These are phyloP conservation scores for Hylyphantes graminicola DNA, from an alignment of 1,140 invertebrate genomes.

Conservation along the genomic window DNA sequence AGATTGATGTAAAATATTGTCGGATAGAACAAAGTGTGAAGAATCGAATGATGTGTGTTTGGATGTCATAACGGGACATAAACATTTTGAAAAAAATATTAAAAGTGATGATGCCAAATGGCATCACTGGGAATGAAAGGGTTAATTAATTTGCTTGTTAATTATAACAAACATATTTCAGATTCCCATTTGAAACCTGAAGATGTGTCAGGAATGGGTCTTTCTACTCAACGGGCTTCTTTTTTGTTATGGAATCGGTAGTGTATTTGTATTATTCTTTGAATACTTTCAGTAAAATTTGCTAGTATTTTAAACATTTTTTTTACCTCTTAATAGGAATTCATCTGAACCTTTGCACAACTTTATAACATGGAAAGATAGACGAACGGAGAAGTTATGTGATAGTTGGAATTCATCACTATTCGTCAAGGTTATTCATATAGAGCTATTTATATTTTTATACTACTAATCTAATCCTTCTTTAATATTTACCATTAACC, in stretches of 20 bases:
- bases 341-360: slow-evolving; percentile 88
- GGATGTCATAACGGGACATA: no score
- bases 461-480: no score
- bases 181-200: slow-evolving; percentile 60
- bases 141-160: no score
- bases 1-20: no score
- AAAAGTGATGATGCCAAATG: no score
- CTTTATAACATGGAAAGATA: slow-evolving; percentile 97
- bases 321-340: slow-evolving; percentile 66
- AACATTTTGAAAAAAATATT: no score
- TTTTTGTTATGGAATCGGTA: slow-evolving; percentile 88
- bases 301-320: background rate
- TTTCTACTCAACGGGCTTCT: slow-evolving; percentile 87
- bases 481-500: no score
- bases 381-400: slow-evolving; percentile 82
- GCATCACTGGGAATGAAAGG: no score
- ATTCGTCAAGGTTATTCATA: slow-evolving; percentile 72
- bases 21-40: no score
- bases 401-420: slow-evolving; percentile 87
- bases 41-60: no score
- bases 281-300: background rate
- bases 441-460: no score
- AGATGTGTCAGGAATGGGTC: slow-evolving; percentile 82
- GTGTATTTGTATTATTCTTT: slow-evolving; percentile 10
- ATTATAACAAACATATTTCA: slow-evolving; percentile 11